Conservation (phyloP, 2,113 vertebrate species). For the Gymnobelideus leadbeateri region DNA sequence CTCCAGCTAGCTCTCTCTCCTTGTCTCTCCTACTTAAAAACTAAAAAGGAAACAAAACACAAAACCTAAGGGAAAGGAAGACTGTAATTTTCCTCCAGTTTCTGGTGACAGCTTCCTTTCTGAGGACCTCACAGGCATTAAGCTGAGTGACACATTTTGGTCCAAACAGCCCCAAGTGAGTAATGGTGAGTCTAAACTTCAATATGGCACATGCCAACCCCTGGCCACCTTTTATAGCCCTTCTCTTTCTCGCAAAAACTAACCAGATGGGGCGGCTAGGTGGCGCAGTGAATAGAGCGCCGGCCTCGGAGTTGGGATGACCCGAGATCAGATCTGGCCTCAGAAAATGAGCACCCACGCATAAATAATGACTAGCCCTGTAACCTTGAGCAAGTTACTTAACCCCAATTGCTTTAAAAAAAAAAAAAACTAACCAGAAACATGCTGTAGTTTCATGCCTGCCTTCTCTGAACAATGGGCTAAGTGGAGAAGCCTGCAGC, state of each 20-base stretch:
- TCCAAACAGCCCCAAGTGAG: constrained; percentile 52
- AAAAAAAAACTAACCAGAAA: constrained; percentile 23
- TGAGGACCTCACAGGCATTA: constrained; percentile 39
- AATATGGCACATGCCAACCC: constrained; percentile 24
- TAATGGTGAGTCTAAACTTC: constrained; percentile 38
- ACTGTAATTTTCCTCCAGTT: constrained; percentile 41
- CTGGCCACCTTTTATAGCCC: constrained; percentile 8
- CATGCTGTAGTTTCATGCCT: constrained; percentile 6
- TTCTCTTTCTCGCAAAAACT: constrained; percentile 8
- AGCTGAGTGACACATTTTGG: constrained; percentile 28
- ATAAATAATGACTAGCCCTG: too few species aligned
- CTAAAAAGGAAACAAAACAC: constrained; percentile 39
- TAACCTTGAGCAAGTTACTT: too few species aligned
- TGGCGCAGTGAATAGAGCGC: too few species aligned
- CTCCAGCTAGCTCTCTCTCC: constrained; percentile 42
- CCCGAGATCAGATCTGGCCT: too few species aligned
- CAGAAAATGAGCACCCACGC: too few species aligned
- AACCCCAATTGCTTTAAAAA: too few species aligned
- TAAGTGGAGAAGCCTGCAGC: too few species aligned
- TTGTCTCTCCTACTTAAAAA: constrained; percentile 50
- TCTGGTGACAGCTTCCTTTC: constrained; percentile 20
- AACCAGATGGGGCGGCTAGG: too few species aligned
- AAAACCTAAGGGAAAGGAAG: constrained; percentile 50
- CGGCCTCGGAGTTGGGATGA: too few species aligned
- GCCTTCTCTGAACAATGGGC: background rate